These are phyloP conservation scores for Lepidurus arcticus DNA, from an alignment of 1,140 invertebrate genomes.

Conservation along the genomic window DNA sequence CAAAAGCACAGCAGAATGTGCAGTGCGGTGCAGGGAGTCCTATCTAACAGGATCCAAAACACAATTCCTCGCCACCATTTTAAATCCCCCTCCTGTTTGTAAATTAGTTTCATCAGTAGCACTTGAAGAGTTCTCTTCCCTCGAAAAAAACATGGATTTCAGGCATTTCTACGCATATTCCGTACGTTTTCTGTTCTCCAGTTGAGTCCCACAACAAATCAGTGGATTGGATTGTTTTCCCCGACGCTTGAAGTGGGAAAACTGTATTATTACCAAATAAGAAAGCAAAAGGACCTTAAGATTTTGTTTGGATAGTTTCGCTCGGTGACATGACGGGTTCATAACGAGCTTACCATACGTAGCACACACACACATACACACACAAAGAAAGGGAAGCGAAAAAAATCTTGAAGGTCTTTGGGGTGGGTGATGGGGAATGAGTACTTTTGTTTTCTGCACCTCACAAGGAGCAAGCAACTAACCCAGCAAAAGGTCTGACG, in stretches of 20 bases:
- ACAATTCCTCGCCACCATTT: neutral
- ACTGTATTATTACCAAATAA: constrained; percentile 9
- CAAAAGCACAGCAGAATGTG: neutral
- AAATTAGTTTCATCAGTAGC: neutral
- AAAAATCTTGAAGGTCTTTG: constrained; percentile 15
- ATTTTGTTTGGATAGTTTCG: constrained; percentile 11
- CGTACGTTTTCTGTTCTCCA: no score
- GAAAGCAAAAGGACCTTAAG: neutral
- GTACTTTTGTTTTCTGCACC: constrained; percentile 10
- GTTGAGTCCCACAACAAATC: no score
- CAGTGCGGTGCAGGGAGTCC: neutral
- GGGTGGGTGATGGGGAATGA: constrained; percentile 6
- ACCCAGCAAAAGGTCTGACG: constrained; percentile 16
- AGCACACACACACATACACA: neutral
- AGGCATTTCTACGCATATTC: no score
- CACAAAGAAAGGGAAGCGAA: neutral
- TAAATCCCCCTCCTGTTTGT: neutral
- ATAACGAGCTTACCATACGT: constrained; percentile 11
- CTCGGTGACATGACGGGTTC: constrained; percentile 16
- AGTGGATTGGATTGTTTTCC: neutral
- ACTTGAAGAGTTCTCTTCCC: no score
- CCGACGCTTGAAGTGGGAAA: neutral
- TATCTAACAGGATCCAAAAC: neutral
- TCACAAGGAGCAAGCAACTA: neutral
- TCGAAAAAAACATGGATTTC: no score